phyloP scores from a whole-genome alignment of 2,888 invertebrate genomes.

The Lepidochrysops patricia region DNA sequence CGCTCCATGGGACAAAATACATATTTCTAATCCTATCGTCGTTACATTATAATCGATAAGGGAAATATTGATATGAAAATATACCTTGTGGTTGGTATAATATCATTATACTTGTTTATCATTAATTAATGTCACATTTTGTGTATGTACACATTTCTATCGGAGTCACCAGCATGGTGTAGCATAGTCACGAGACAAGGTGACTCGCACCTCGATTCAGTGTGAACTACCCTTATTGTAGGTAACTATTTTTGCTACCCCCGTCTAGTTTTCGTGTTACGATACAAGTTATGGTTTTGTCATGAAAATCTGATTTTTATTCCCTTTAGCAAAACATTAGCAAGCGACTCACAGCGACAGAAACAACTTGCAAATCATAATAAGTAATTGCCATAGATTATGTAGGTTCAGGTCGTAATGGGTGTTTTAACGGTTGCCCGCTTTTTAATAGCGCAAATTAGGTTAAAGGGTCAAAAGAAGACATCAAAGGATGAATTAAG shows the following conservation, averaged over 20 bases:
- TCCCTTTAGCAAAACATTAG: no score
- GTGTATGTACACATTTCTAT: no score
- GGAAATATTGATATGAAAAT: background rate
- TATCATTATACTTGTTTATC: background rate
- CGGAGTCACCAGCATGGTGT: no score
- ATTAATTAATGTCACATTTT: no score
- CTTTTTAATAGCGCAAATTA: conserved; percentile 12
- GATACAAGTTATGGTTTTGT: no score
- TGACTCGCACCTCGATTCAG: no score
- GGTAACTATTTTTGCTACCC: no score
- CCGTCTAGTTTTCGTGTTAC: no score
- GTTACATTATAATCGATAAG: background rate
- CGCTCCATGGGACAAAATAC: conserved; percentile 3
- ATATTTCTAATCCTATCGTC: background rate
- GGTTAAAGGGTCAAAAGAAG: conserved; percentile 12
- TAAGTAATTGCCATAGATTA: conserved; percentile 5
- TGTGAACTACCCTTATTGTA: no score
- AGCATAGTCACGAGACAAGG: no score
- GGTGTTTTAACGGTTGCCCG: conserved; percentile 4
- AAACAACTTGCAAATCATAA: background rate
- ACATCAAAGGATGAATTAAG: conserved; percentile 8
- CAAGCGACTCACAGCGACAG: background rate
- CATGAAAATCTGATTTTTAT: no score
- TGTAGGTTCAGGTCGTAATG: conserved; percentile 1
- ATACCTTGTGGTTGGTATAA: background rate